A percentile compares a stretch with the other conserved stretches of the same genome.
These are phyloP conservation scores for Chamaea fasciata DNA, from an alignment of 2,113 vertebrate species.

Conservation along the genomic window DNA sequence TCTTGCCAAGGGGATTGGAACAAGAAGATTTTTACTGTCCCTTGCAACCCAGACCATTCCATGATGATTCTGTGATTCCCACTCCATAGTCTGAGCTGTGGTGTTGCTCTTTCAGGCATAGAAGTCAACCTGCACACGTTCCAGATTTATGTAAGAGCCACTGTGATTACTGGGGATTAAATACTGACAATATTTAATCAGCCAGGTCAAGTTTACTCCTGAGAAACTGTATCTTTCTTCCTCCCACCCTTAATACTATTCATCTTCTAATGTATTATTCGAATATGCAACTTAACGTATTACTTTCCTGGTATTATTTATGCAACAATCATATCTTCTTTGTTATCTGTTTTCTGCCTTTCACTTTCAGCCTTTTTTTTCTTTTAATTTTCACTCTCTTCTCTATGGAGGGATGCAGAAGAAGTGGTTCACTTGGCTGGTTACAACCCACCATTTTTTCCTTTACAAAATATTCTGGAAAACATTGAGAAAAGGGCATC, in stretches of 20 bases:
- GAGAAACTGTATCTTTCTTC: not conserved
- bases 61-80: not conserved
- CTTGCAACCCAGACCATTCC: not conserved
- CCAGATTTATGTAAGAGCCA: not conserved
- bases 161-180: accelerated
- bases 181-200: not conserved
- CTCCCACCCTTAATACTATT: accelerated
- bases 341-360: not conserved
- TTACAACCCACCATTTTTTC: not conserved
- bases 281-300: not conserved
- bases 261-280: not conserved
- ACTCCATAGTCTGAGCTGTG: accelerated
- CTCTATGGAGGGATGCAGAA: not conserved
- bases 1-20: not conserved
- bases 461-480: not conserved
- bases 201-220: not conserved
- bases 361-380: not conserved
- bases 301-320: not conserved
- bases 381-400: not conserved
- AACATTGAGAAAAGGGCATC: not conserved
- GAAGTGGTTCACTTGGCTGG: accelerated
- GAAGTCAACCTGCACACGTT: not conserved
- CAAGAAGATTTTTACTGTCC: too few relatives aligned
- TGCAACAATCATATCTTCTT: accelerated
- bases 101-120: not conserved